Evolutionary conservation across 2,797 vertebrate genomes (phyloP).

Genomic region (Cyclura pinguis): DNA sequence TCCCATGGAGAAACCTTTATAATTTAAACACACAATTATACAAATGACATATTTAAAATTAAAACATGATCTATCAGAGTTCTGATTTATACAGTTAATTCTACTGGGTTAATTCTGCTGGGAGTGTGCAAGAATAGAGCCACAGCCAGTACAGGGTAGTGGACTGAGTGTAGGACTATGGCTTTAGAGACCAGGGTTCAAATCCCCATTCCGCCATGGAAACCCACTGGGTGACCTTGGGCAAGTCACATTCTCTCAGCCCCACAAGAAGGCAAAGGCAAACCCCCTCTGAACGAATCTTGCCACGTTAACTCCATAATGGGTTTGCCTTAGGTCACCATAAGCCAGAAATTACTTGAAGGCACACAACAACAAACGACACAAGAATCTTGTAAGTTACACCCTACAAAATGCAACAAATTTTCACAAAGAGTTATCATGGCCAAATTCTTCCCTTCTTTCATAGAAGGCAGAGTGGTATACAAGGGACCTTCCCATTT

Average conservation of each 20-base stretch:
- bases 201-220: too few relatives aligned
- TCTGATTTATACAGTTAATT: background rate
- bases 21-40: constrained; percentile 35
- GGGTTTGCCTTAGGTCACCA: too few relatives aligned
- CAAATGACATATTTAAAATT: background rate
- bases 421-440: background rate
- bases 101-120: background rate
- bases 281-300: too few relatives aligned
- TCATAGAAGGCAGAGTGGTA: background rate
- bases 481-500: background rate
- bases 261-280: too few relatives aligned
- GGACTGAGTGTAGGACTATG: too few relatives aligned
- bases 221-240: too few relatives aligned
- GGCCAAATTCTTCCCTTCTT: background rate
- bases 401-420: background rate
- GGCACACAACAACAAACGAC: too few relatives aligned
- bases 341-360: too few relatives aligned
- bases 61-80: background rate
- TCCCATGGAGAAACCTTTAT: constrained; percentile 96
- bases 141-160: too few relatives aligned
- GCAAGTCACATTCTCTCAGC: too few relatives aligned
- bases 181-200: too few relatives aligned
- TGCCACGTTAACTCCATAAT: too few relatives aligned
- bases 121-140: background rate
- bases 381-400: background rate